Conservation (phyloP, 2,797 vertebrate genomes). For the Natrix natrix region DNA sequence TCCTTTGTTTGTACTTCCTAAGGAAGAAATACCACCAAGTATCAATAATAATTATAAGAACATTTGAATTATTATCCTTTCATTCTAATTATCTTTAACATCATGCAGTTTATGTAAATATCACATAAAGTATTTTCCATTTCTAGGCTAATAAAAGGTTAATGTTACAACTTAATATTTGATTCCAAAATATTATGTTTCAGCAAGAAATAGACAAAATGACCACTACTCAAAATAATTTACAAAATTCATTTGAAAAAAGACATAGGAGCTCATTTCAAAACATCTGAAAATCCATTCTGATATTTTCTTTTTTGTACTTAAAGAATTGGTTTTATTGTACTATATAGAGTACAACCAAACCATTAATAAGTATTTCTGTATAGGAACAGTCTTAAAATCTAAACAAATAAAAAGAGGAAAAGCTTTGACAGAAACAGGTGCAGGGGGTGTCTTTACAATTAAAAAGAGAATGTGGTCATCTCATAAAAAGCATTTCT, state of each 20-base stretch:
- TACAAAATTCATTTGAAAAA: constrained; percentile 25
- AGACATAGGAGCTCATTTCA: neutral
- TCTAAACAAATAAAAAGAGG: constrained; percentile 1
- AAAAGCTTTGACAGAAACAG: neutral
- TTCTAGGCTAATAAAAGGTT: neutral
- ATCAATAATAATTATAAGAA: neutral
- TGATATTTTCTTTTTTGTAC: neutral
- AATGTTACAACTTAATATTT: accelerated
- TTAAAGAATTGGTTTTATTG: neutral
- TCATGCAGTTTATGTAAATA: neutral
- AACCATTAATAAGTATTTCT: neutral
- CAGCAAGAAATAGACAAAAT: accelerated
- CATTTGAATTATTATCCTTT: neutral
- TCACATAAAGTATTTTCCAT: neutral
- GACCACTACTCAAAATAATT: constrained; percentile 50
- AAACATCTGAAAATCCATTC: neutral
- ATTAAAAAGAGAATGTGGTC: constrained; percentile 12
- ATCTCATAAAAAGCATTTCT: neutral
- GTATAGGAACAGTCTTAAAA: neutral
- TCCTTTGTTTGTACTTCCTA: constrained; percentile 6
- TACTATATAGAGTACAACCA: neutral
- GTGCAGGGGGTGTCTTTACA: neutral
- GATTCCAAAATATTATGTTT: neutral
- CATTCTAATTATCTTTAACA: neutral
- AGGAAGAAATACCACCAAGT: neutral